Conservation (phyloP, 2,113 vertebrate species). For the Centropus bengalensis region DNA sequence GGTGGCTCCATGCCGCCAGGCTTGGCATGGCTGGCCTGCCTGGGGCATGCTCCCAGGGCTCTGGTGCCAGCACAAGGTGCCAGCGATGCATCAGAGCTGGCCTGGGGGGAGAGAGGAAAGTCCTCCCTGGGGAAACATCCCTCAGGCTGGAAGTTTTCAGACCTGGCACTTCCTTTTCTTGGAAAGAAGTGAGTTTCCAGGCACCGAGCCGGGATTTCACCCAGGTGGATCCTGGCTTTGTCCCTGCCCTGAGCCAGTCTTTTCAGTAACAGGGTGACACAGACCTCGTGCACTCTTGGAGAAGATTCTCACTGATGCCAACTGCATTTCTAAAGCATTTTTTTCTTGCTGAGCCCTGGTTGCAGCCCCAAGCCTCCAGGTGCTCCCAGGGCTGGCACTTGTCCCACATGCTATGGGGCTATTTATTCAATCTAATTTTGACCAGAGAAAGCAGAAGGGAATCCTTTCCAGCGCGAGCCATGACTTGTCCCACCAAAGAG, state of each 20-base stretch:
- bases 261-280: rapidly evolving
- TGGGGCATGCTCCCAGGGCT: background rate
- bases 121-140: conserved; percentile 21
- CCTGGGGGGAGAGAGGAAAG: background rate
- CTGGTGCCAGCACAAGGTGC: background rate
- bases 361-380: background rate
- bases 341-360: background rate
- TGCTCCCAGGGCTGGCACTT: rapidly evolving
- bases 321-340: background rate
- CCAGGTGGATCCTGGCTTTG: background rate
- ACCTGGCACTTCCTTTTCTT: conserved; percentile 16
- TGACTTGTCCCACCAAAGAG: background rate
- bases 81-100: background rate
- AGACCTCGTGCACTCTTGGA: background rate
- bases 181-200: conserved; percentile 17
- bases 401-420: background rate
- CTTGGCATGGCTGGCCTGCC: background rate
- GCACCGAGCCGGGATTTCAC: background rate
- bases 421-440: background rate
- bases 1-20: background rate
- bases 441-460: background rate
- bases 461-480: background rate
- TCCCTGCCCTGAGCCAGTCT: rapidly evolving
- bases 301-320: background rate
- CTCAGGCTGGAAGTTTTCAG: conserved; percentile 2